Evolutionary conservation across 2,797 vertebrate species (phyloP).

Genomic region (Pangasius djambal): DNA sequence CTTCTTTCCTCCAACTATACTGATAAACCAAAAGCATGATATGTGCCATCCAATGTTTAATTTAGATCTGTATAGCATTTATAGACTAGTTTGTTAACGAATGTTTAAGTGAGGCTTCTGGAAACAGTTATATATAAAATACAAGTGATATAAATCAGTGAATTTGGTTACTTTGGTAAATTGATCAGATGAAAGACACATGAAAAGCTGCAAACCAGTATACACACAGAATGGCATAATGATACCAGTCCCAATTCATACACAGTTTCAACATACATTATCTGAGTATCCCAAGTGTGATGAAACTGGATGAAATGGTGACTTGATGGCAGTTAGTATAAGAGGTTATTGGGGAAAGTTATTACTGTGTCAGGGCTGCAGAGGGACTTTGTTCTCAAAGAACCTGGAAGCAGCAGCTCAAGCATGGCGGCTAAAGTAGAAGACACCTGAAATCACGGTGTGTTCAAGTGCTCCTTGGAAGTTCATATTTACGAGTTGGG

Average conservation of each 20-base stretch:
- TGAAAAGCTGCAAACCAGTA: neutral
- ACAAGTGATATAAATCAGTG: neutral
- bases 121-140: neutral
- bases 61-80: neutral
- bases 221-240: neutral
- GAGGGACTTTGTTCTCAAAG: neutral
- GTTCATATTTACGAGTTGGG: too few species aligned
- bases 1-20: neutral
- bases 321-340: neutral
- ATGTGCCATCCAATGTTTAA: neutral
- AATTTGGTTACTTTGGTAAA: neutral
- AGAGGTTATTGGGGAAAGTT: neutral
- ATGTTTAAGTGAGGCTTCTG: too few species aligned
- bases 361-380: neutral
- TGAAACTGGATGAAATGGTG: neutral
- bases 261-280: too few species aligned
- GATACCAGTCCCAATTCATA: too few species aligned
- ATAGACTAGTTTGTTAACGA: too few species aligned
- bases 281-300: neutral
- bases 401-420: neutral
- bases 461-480: too few species aligned
- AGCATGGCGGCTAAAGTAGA: too few species aligned
- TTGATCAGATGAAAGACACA: neutral
- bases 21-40: neutral
- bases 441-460: neutral